These are phyloP conservation scores for Crax fasciolata DNA, from an alignment of 2,797 vertebrate genomes.

Conservation along the genomic window DNA sequence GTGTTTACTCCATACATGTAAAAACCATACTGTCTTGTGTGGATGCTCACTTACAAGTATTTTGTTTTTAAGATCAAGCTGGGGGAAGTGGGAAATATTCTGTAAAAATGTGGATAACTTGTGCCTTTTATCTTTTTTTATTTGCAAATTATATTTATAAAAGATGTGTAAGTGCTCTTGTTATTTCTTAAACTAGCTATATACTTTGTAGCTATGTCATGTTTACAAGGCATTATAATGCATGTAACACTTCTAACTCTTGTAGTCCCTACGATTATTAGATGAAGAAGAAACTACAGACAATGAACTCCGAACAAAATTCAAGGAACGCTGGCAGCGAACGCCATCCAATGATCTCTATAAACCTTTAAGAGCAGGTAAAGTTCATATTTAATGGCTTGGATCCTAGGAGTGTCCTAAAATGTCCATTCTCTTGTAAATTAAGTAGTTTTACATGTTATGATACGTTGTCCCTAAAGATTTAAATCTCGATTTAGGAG, in stretches of 20 bases:
- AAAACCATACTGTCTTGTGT: background rate
- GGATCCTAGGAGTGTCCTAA: background rate
- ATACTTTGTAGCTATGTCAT: background rate
- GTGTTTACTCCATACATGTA: background rate
- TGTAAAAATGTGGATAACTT: background rate
- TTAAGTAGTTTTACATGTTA: background rate
- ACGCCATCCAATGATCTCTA: conserved; percentile 96
- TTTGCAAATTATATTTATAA: background rate
- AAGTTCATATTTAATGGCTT: background rate
- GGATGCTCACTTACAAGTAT: background rate
- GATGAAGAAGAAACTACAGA: conserved; percentile 95
- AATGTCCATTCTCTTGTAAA: background rate
- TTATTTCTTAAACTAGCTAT: background rate
- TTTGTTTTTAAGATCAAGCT: background rate
- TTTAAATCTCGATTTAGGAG: background rate
- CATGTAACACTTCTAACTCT: background rate
- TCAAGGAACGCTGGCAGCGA: conserved; percentile 97
- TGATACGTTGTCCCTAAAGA: background rate
- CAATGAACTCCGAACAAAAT: conserved; percentile 93
- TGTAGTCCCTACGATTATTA: conserved; percentile 92
- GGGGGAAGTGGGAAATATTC: accelerated
- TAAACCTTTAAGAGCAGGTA: conserved; percentile 93
- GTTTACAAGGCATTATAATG: background rate
- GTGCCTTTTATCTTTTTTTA: background rate
- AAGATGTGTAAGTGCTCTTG: background rate